Conservation (phyloP, 2,888 invertebrate species). For the Sinohyriopsis cumingii region DNA sequence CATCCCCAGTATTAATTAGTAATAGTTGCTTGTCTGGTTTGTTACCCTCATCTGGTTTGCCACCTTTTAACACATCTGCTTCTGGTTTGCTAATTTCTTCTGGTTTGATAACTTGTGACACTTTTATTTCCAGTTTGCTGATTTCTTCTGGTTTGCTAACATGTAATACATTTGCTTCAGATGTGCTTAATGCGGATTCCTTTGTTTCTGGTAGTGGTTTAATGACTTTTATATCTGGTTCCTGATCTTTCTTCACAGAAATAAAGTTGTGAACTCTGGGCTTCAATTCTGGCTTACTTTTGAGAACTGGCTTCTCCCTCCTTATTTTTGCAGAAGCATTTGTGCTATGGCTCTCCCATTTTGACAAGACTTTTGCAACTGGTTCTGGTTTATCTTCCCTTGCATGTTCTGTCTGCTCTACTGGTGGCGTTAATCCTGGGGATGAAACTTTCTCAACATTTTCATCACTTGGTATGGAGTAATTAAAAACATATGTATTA, state of each 20-base stretch:
- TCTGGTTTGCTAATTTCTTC: neutral
- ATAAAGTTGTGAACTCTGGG: conserved; percentile 2
- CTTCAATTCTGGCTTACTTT: conserved; percentile 27
- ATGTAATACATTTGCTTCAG: neutral
- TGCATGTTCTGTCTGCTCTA: no score
- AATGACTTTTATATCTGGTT: neutral
- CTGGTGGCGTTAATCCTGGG: no score
- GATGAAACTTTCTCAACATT: neutral
- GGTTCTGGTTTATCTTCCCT: no score
- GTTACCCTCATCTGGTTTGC: no score
- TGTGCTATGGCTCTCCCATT: no score
- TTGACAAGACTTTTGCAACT: no score
- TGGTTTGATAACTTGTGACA: conserved; percentile 1
- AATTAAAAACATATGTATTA: conserved; percentile 23
- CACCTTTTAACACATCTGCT: no score
- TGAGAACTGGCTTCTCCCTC: conserved; percentile 4
- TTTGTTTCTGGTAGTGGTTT: conserved; percentile 3
- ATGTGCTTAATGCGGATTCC: neutral
- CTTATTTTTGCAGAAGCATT: no score
- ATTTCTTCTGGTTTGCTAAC: neutral
- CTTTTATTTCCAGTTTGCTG: neutral
- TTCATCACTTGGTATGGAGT: conserved; percentile 3
- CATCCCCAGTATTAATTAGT: neutral
- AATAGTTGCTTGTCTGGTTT: no score
- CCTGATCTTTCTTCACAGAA: neutral